phyloP scores from a whole-genome alignment of 2,113 vertebrate genomes.

The Forbesichthys agassizii region DNA sequence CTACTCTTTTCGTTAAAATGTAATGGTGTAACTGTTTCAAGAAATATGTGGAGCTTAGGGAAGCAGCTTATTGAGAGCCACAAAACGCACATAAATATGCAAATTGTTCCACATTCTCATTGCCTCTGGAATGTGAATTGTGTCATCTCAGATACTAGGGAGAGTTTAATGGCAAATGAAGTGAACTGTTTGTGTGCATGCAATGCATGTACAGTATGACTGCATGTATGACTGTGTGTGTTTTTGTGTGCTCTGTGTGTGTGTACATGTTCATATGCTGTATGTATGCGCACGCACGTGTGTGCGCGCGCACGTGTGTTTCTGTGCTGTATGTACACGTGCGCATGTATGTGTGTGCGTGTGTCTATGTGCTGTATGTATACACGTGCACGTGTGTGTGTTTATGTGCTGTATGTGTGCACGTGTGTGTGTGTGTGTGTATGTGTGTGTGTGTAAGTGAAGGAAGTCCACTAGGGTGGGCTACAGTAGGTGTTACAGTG shows the following conservation, averaged over 20 bases:
- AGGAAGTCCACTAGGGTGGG: background rate
- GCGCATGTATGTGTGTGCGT: background rate
- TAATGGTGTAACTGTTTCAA: conserved; percentile 23
- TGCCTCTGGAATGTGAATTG: conserved; percentile 57
- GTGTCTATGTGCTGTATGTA: background rate
- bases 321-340: background rate
- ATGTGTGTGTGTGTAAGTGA: background rate
- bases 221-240: background rate
- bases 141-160: conserved; percentile 51
- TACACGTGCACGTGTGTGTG: background rate
- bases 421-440: background rate
- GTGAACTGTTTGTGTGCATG: conserved; percentile 27
- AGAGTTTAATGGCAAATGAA: conserved; percentile 53
- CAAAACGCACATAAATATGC: conserved; percentile 39
- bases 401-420: background rate
- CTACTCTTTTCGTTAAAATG: conserved; percentile 14
- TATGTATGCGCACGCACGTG: background rate
- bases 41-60: conserved; percentile 32
- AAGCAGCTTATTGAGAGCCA: conserved; percentile 36
- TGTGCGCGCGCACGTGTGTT: background rate
- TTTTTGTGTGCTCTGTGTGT: background rate
- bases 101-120: conserved; percentile 40
- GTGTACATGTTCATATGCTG: background rate
- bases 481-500: conserved; percentile 26
- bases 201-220: background rate